These are phyloP conservation scores for Ranitomeya imitator DNA, from an alignment of 2,113 vertebrate genomes.

Conservation along the genomic window DNA sequence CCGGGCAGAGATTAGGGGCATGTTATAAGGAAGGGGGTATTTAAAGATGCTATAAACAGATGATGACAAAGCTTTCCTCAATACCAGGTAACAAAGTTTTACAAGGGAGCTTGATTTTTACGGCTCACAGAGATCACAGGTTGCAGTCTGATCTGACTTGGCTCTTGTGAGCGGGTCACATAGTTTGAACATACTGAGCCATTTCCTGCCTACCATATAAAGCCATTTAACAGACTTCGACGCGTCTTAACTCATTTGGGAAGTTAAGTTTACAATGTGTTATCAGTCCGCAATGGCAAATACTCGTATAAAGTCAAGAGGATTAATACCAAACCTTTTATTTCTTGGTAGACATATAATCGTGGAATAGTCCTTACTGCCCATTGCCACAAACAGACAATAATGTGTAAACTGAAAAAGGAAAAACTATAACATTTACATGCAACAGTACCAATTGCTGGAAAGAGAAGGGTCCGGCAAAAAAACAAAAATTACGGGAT, in stretches of 20 bases:
- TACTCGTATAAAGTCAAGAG: not conserved
- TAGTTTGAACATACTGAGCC: slow-evolving; percentile 80
- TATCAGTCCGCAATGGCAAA: slow-evolving; percentile 35
- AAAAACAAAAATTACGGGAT: too few relatives aligned
- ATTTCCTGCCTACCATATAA: slow-evolving; percentile 79
- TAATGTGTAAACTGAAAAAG: not conserved
- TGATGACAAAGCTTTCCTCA: slow-evolving; percentile 6
- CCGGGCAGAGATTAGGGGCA: not conserved
- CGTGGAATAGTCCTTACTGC: not conserved
- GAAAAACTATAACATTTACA: not conserved
- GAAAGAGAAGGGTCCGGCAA: too few relatives aligned
- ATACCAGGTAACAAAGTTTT: slow-evolving; percentile 23
- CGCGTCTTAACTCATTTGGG: slow-evolving; percentile 62
- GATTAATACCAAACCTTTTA: not conserved
- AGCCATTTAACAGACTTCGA: slow-evolving; percentile 70
- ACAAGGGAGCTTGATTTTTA: not conserved
- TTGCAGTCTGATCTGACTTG: slow-evolving; percentile 68
- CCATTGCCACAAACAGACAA: not conserved
- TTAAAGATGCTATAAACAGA: slow-evolving; percentile 1
- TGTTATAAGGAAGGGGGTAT: not conserved
- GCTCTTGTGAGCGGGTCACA: slow-evolving; percentile 66
- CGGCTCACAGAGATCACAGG: slow-evolving; percentile 61
- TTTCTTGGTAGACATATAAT: not conserved
- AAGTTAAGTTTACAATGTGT: slow-evolving; percentile 53
- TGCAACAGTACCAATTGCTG: too few relatives aligned